Percentiles rank a stretch among this genome's conserved stretches.
Conservation (phyloP, 2,113 vertebrate genomes). For the Ornithorhynchus anatinus region DNA sequence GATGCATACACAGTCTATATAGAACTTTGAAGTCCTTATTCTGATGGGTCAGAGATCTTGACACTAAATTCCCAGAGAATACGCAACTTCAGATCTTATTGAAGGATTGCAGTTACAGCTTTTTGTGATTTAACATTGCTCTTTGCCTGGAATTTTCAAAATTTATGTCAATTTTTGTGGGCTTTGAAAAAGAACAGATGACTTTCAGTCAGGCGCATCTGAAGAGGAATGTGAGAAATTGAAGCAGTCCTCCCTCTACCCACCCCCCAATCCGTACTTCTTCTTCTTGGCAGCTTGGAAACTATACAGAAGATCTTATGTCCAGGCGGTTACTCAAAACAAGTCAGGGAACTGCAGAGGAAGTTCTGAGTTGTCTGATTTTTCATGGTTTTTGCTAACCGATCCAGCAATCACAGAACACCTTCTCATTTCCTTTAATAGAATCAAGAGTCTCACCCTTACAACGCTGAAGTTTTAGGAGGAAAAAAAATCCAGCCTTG, state of each 20-base stretch:
- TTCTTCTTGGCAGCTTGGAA: too few species aligned
- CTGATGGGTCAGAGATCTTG: not conserved
- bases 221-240: too few species aligned
- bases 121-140: too few species aligned
- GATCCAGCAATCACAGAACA: slow-evolving; percentile 19
- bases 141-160: too few species aligned
- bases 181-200: too few species aligned
- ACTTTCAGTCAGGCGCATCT: too few species aligned
- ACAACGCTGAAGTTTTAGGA: slow-evolving; percentile 15
- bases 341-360: not conserved
- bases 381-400: not conserved
- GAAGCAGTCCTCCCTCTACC: too few species aligned
- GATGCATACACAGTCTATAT: not conserved
- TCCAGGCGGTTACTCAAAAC: not conserved
- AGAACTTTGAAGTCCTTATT: not conserved
- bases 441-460: not conserved
- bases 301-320: not conserved
- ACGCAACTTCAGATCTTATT: too few species aligned
- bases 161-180: too few species aligned
- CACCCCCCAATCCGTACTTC: too few species aligned
- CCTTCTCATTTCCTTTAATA: slow-evolving; percentile 33
- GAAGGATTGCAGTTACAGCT: too few species aligned
- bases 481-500: not conserved
- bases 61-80: too few species aligned
- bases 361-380: not conserved